phyloP scores from a whole-genome alignment of 2,113 vertebrate genomes.

The Seriola dumerili region DNA sequence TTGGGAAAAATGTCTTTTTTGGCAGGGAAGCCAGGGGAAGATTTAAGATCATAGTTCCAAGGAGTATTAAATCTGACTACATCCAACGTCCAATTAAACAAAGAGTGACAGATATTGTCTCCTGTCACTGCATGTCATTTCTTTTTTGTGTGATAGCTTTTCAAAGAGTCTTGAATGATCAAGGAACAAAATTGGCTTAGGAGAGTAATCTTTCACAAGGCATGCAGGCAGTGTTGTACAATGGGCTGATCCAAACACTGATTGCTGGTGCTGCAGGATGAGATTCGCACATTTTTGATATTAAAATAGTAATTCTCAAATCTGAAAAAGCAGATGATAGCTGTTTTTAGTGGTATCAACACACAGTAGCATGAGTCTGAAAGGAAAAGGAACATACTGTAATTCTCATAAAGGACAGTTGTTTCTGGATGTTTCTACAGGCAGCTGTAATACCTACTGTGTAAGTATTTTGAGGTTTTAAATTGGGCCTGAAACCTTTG shows the following conservation, averaged over 20 bases:
- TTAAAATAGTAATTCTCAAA: not conserved
- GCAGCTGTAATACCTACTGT: not conserved
- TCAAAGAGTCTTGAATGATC: not conserved
- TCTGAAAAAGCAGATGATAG: not conserved
- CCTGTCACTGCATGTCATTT: no score
- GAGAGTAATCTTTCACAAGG: not conserved
- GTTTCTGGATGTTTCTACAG: not conserved
- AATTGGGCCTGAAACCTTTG: not conserved
- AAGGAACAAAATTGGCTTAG: not conserved
- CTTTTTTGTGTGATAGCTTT: no score
- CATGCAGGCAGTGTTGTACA: not conserved
- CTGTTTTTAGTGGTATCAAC: not conserved
- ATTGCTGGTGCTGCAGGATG: not conserved
- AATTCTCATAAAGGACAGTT: not conserved
- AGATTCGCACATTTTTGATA: not conserved
- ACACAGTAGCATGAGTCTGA: not conserved
- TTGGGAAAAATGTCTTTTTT: constrained; percentile 1
- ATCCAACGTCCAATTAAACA: constrained; percentile 22
- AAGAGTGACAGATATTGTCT: not conserved
- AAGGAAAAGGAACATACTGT: not conserved
- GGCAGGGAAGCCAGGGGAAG: constrained; percentile 9
- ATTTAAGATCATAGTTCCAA: constrained; percentile 3
- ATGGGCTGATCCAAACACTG: not conserved
- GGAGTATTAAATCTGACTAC: constrained; percentile 11
- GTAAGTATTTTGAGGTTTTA: not conserved